A percentile compares a stretch with the other conserved stretches of the same genome.
These are phyloP conservation scores for Pavo muticus DNA, from an alignment of 2,113 vertebrate species.

Conservation along the genomic window DNA sequence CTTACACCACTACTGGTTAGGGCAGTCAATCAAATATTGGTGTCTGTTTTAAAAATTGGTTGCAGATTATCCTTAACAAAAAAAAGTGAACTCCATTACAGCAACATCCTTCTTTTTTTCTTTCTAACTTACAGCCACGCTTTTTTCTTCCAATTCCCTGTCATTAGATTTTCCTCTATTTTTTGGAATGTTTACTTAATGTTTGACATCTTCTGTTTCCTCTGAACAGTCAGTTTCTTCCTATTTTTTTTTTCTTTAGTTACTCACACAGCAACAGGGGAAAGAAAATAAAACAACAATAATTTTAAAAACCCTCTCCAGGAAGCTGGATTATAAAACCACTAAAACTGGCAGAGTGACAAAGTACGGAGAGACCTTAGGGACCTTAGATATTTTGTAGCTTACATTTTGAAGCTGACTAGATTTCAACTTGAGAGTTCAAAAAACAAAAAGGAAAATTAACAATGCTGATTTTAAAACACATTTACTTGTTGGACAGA, in stretches of 20 bases:
- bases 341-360: background rate
- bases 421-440: background rate
- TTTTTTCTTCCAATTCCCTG: background rate
- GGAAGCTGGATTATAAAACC: background rate
- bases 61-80: background rate
- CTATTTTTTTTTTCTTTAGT: background rate
- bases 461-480: background rate
- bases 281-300: background rate
- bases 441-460: background rate
- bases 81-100: background rate
- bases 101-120: background rate
- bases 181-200: conserved; percentile 5
- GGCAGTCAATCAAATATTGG: background rate
- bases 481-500: background rate
- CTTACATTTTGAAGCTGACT: background rate
- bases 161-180: background rate
- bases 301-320: background rate
- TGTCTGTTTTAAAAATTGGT: background rate
- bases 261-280: background rate
- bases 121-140: background rate
- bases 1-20: background rate
- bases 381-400: background rate
- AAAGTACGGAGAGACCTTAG: background rate
- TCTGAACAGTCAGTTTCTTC: background rate
- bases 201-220: background rate